Base-by-base conservation (phyloP, 2,888 invertebrate species). In the Azorinus chamasolen region DNA sequence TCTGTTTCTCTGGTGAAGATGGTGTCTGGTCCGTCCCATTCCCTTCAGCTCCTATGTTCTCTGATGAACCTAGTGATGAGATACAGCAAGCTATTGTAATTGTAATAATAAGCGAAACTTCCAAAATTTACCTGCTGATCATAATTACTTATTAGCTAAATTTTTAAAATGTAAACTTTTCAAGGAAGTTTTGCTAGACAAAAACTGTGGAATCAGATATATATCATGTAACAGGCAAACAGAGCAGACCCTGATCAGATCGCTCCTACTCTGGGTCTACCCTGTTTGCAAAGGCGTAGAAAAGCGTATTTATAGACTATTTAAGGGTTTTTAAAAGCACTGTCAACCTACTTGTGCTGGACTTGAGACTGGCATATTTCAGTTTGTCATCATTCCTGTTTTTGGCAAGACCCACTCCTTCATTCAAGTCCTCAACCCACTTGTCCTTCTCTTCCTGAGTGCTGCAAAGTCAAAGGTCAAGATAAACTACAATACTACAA, bases 361-460 rank as follows among this genome's bases (percentile, higher is more conserved):
- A 89, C 79, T 92, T 92, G 51, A 92, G 90, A 84, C 91, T 92
- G 64, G 92, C 87, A 80, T 90, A 91, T 64, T 84, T 85, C 18
- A 88, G 69, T 72, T 88, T 89, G 51, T 91, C 92, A 55, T 88
- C 88, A 45, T 77, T 86, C 54, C 86, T 79, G 18, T 80, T 93
- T 84, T 94, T 94, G 24, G 94, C 94, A 76, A 93, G 90, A 87
- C 93, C 87, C 86, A 95, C 92, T 54, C 95, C 95, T 90, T 95
- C 86, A 79, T 91, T 95, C 94, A 84, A 96, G 93, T 98, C 97
- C 81, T 95, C 95, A 86, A 97, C 94, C 99, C 99, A 99, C 72
- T 96, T 95, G 81, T 95, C 95, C 93, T 96, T 97, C 92, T 99
- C 98, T 72, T 96, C 96, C 79, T 96, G 96, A 81, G 96, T 96